These are phyloP conservation scores for Botia kubotai DNA, from an alignment of 2,797 vertebrate genomes.

Conservation along the genomic window DNA sequence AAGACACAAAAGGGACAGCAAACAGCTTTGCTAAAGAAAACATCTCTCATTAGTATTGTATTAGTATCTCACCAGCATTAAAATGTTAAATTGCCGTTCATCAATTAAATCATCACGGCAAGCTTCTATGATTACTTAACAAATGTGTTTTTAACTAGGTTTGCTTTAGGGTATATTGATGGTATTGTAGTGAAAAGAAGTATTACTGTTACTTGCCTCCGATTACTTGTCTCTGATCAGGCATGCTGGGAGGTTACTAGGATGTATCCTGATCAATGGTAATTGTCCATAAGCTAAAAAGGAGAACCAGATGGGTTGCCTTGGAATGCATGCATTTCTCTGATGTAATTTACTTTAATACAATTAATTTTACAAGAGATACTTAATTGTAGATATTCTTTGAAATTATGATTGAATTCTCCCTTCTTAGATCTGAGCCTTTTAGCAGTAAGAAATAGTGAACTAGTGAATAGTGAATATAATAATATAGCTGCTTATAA, in stretches of 20 bases:
- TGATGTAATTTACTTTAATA: no score
- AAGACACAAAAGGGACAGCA: no score
- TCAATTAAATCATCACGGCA: slow-evolving; percentile 20
- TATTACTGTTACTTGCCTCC: slow-evolving; percentile 15
- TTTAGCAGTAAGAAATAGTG: slow-evolving; percentile 20
- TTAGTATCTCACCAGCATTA: slow-evolving; percentile 23
- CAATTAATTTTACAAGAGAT: background rate
- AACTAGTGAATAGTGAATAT: slow-evolving; percentile 34
- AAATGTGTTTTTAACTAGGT: slow-evolving; percentile 14
- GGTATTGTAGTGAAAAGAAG: slow-evolving; percentile 18
- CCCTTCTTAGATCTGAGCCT: background rate
- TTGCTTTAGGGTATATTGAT: background rate
- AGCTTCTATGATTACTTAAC: slow-evolving; percentile 1
- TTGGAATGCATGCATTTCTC: no score
- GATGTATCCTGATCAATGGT: background rate
- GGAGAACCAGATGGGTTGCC: background rate
- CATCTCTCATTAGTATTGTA: no score
- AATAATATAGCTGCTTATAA: slow-evolving; percentile 41
- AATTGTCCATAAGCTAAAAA: background rate
- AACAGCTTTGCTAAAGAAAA: no score
- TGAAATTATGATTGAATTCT: slow-evolving; percentile 45
- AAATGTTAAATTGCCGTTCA: slow-evolving; percentile 7
- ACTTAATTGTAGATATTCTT: slow-evolving; percentile 22
- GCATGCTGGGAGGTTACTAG: slow-evolving; percentile 2
- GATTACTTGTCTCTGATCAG: slow-evolving; percentile 36